Percentiles rank a stretch among this genome's conserved stretches.
Evolutionary conservation across 2,113 vertebrate species (phyloP).

Genomic region (Prinia subflava): DNA sequence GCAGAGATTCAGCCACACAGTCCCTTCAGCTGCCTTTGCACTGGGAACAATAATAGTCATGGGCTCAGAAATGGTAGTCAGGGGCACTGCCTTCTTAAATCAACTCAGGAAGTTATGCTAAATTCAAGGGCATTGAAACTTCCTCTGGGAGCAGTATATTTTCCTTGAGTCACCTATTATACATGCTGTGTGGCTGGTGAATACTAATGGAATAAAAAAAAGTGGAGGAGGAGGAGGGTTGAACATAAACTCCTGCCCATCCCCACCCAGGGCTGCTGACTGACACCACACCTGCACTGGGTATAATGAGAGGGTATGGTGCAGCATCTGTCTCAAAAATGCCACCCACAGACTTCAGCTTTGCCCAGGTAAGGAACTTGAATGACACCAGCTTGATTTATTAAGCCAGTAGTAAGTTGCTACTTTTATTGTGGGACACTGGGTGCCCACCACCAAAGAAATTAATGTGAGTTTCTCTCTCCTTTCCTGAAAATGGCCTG

Average conservation of each 20-base stretch:
- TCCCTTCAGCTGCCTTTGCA: neutral
- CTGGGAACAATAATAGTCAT: neutral
- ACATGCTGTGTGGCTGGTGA: neutral
- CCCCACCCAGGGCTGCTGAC: neutral
- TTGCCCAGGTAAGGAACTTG: neutral
- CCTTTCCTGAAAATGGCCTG: neutral
- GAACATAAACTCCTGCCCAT: neutral
- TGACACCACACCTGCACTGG: neutral
- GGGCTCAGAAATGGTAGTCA: neutral
- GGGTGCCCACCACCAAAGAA: neutral
- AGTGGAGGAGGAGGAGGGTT: neutral
- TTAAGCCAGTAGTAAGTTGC: neutral
- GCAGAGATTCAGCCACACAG: neutral
- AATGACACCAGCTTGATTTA: neutral
- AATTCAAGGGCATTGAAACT: neutral
- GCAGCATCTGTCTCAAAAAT: neutral
- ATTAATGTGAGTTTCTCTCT: neutral
- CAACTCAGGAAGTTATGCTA: neutral
- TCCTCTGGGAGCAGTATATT: neutral
- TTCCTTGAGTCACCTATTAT: neutral
- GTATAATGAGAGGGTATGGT: neutral
- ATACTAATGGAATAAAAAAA: neutral
- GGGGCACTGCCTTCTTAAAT: neutral
- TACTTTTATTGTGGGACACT: neutral
- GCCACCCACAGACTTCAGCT: neutral